Base-by-base conservation (phyloP, 2,888 invertebrate species). In the Dermolepida albohirtum region DNA sequence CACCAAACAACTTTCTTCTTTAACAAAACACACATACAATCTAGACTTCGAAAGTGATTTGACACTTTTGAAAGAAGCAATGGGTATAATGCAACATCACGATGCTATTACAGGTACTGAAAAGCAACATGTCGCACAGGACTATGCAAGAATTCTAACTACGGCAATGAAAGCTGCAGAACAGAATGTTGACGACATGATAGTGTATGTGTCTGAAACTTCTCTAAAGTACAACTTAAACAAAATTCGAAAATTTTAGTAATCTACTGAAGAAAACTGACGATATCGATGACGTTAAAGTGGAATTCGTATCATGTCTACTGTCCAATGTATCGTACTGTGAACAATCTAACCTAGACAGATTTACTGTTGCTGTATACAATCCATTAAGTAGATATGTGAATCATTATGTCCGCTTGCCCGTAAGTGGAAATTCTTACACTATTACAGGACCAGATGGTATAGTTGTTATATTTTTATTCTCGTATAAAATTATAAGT, bases 51-150 rank as follows among this genome's bases (percentile, higher is more conserved):
- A 86, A 7, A 84, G 87, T 0, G 62, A 70, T 39, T 75, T 92
- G 16, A 83, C 87, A 52, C 85, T 86, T 44, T 85, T 93, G 14
- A 89, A 89, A 2, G 88, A 89, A 73, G 89, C 89, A 0, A 89
- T 92, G 89, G 92, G 91, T 2, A 84, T 92, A 1, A 90, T 92
- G 90, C 96, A 96, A 79, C 96, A 96, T 78, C 96, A 97, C 79
- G 96, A 97, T 79, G 93, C 89, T 0, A 75, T 76, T 12, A 76
- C 86, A n/a, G 89, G 76, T 12, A 76, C 76, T n/a, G 76, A 75
- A 54, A 74, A 76, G 51, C 73, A 76, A 52, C 73, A 74, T 50
- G 76, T 76, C 8, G 72, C 74, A 7, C 68, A 76, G 49, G 98
- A 98, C 83, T 98, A 98, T 81, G 90, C 92, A 84, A 89, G 71